Evolutionary conservation across 1,140 invertebrate species (phyloP), one percentile per base, ranked within the genome.

Genomic region (Tetramorium simillimum): DNA sequence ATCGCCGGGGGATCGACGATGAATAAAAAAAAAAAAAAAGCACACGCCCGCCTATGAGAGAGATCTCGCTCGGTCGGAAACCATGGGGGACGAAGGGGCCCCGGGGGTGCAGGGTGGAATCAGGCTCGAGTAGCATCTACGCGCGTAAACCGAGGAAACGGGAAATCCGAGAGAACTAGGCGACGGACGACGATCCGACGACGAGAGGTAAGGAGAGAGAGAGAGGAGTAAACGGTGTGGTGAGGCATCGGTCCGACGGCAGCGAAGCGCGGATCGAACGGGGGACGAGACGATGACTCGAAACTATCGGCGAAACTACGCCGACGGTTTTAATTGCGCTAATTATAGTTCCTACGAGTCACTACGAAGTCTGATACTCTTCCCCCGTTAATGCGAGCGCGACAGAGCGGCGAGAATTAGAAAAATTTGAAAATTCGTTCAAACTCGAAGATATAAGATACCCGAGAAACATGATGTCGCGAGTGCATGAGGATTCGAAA

Each of bases 1-100:
- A 86, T 77, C 76, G 75, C 80, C 53, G 67, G 80, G 67, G 67
- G 49, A 82, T 82, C 80, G 80, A 82, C 80, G 80, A 82, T 82
- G 67, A 60, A 82, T 33, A 21, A 78, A 21, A 78, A 2, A 65
- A 65, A 65, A 65, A 46, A 24, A 76, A 60, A 28, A 56, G 70
- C 1, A 84, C 40, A 40, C 40, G 69, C 53, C 69, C 80, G 69
- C 78, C 78, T 56, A 43, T 51, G 40, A 84, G 69, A 84, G 65
- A 70, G 78, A 53, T 78, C 49, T 85, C 43, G 72, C 24, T 85
- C 72, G 70, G 43, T 86, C 56, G 33, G 60, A 65, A 58, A 56
- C 46, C 28, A 62, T n/a, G 43, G 33, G 73, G 60, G 28, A 33
- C 24, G 24, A 28, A 16, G 60, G 37, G n/a, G n/a, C 49, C 56